phyloP scores from a whole-genome alignment of 2,113 vertebrate species.

The Gobio gobio region DNA sequence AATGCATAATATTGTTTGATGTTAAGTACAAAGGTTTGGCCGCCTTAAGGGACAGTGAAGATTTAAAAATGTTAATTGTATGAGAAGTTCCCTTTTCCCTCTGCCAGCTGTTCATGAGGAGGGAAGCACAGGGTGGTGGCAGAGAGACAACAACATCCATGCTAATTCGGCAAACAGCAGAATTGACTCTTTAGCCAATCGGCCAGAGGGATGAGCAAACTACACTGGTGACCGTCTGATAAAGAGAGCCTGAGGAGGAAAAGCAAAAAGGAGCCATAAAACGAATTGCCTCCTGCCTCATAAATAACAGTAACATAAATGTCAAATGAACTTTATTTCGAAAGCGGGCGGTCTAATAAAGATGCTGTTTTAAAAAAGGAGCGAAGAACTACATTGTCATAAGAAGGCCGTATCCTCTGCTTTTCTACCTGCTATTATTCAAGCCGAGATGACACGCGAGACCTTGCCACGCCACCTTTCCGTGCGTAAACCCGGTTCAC shows the following conservation, averaged over 20 bases:
- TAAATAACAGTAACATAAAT: slow-evolving; percentile 85
- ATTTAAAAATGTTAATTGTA: slow-evolving; percentile 70
- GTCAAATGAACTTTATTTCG: slow-evolving; percentile 81
- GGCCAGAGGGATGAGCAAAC: slow-evolving; percentile 64
- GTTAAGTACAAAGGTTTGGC: slow-evolving; percentile 67
- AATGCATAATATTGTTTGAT: slow-evolving; percentile 66
- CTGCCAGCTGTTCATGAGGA: slow-evolving; percentile 62
- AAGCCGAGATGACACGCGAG: slow-evolving; percentile 67
- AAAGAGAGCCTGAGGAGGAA: slow-evolving; percentile 69
- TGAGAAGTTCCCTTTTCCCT: slow-evolving; percentile 59
- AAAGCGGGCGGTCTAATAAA: slow-evolving; percentile 77
- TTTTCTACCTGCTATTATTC: slow-evolving; percentile 63
- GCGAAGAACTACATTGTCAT: slow-evolving; percentile 73
- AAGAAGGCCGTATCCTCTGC: slow-evolving; percentile 67
- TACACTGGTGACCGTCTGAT: slow-evolving; percentile 67
- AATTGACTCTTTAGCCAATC: slow-evolving; percentile 68
- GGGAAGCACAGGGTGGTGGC: slow-evolving; percentile 49
- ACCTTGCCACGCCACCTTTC: slow-evolving; percentile 63
- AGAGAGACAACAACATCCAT: slow-evolving; percentile 57
- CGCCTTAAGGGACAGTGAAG: slow-evolving; percentile 65
- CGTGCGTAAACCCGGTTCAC: slow-evolving; percentile 51
- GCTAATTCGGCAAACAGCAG: slow-evolving; percentile 64
- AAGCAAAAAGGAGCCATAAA: slow-evolving; percentile 71
- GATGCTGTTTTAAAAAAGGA: slow-evolving; percentile 76
- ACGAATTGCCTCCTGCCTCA: slow-evolving; percentile 71